Evolutionary conservation across 2,888 invertebrate species (phyloP), one percentile per base, ranked within the genome.

Genomic region (Aspidiotus destructor): DNA sequence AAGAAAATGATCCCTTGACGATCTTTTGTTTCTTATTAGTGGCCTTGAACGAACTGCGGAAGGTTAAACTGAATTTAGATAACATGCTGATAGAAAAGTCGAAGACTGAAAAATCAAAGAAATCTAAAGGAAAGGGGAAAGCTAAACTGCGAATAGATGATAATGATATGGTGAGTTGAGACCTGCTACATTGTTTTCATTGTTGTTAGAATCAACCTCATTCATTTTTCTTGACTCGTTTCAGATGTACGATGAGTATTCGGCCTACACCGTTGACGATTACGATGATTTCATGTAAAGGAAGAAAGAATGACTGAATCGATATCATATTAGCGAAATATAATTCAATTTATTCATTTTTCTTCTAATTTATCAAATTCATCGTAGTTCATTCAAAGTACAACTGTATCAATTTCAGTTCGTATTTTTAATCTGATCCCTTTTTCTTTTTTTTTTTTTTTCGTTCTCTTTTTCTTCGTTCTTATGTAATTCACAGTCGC

Each of bases 81-180:
- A 89, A 86, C 78, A 80, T 95, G 74, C 87, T 87, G 76, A 85
- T 88, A 76, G 94, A 95, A 78, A 94, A 94, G 77, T 83, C 86
- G 73, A 93, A 92, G 80, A 80, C 88, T 71, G 92, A 92, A 77
- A 93, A 92, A 76, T 86, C 84, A 28, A 91, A 89, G 80, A 90
- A 91, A 78, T 82, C 82, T 48, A 83, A 83, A 75, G 70, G 71
- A 52, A 72, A 72, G 69, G 71, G 69, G 17, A 72, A 71, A 68
- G 72, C 71, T 41, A 72, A 70, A 42, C 55, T 72, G 16, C 69
- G 71, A 10, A 52, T 72, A 7, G 70, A 70, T 53, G 71, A 68
- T 11, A 71, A 70, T 52, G 70, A 70, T 67, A 57, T 54, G 60
- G 71, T 71, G 61, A 62, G 70, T 70, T 28, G 5, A 2, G 5